Evolutionary conservation across 2,113 vertebrate genomes (phyloP).

Genomic region (Aptenodytes patagonicus): DNA sequence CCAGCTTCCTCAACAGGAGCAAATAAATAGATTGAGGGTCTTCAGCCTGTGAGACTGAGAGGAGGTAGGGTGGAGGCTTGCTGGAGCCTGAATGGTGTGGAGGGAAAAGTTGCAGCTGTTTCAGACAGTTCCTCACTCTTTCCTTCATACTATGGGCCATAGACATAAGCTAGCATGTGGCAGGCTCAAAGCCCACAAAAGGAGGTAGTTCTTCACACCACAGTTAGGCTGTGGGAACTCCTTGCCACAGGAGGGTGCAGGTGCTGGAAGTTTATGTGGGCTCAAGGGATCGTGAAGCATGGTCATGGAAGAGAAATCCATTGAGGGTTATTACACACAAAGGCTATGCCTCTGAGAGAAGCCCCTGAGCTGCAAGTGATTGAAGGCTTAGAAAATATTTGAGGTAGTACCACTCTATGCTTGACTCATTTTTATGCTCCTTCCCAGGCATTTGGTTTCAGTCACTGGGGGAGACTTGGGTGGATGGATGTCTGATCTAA

Average conservation of each 20-base stretch:
- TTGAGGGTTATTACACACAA: background rate
- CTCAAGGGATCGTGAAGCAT: background rate
- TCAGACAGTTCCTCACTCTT: background rate
- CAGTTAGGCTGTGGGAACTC: background rate
- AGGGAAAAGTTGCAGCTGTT: background rate
- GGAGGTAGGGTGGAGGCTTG: background rate
- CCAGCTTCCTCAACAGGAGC: background rate
- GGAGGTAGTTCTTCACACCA: background rate
- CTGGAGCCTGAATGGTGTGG: background rate
- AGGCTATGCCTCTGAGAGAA: background rate
- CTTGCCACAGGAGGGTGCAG: background rate
- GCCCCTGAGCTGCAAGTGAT: background rate
- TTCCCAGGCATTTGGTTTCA: background rate
- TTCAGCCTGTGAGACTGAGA: background rate
- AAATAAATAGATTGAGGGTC: background rate
- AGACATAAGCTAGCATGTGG: accelerated
- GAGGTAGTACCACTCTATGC: background rate
- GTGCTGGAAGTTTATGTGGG: background rate
- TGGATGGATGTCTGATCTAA: background rate
- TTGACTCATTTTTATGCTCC: background rate
- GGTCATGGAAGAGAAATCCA: background rate
- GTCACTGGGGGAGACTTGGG: background rate
- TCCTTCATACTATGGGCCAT: background rate
- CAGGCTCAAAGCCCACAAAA: background rate
- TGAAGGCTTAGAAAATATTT: background rate